Evolutionary conservation across 2,888 invertebrate species (phyloP), one percentile per base, ranked within the genome.

Genomic region (Eupithecia pulchellata): DNA sequence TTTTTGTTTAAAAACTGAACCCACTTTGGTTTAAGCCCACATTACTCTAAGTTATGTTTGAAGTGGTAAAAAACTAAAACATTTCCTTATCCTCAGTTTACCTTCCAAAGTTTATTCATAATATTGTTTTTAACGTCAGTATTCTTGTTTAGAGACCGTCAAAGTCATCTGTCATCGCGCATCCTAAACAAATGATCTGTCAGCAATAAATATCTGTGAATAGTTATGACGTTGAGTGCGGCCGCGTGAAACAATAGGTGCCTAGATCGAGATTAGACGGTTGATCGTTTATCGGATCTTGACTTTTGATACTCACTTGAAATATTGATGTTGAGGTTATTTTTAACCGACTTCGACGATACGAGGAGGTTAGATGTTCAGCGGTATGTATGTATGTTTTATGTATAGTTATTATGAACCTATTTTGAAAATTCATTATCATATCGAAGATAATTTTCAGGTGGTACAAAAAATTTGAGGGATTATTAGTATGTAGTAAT

Each of bases 221-320:
- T 30, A 70, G 73, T 68, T 75, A 72, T 77, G 75, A 77, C 68
- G 67, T 74, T 58, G 57, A 72, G 58, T 47, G 63, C 58, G 60
- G 32, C 58, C 34, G 62, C 61, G 39, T 77, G 79, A 84, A 81
- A 84, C 83, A 84, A 84, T 83, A 79, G 78, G 72, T 72, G 76
- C 68, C 61, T 61, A 34, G 68, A 75, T 71, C 52, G 71, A 80
- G 80, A 79, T 81, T 80, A 25, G 52, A 25, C 52, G 52, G 80
- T 77, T 29, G 63, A 79, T 77, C 66, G 52, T 69, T 78, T 80
- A 84, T 83, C 83, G 73, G 81, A 79, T 80, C 79, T 76, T 29
- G 32, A 11, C 58, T 30, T 60, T 60, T 60, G 58, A 60, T 60
- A 57, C 57, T 29, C 25, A 52, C 11, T 57, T 29, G 57, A 57